These are phyloP conservation scores for Trematomus loennbergii DNA, from an alignment of 2,113 vertebrate species.

Conservation along the genomic window DNA sequence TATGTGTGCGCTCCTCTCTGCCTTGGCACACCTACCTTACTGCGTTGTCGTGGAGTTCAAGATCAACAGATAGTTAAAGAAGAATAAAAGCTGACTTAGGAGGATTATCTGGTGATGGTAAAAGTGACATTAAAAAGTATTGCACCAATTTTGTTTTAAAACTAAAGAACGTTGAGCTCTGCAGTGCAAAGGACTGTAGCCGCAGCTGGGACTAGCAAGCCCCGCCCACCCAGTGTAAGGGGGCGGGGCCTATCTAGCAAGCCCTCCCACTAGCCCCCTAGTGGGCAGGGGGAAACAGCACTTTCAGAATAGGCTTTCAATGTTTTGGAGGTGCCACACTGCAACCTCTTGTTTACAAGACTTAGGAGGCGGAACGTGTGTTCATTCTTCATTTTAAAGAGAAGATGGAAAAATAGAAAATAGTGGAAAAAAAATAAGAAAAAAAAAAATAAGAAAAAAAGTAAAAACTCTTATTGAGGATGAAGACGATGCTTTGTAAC, in stretches of 20 bases:
- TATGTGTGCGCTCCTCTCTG: constrained; percentile 92
- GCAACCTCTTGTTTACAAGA: constrained; percentile 99
- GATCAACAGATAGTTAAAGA: constrained; percentile 87
- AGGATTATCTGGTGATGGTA: constrained; percentile 88
- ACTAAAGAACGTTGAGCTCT: constrained; percentile 97
- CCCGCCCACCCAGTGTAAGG: constrained; percentile 78
- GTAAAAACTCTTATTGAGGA: constrained; percentile 80
- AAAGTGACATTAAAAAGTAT: constrained; percentile 89
- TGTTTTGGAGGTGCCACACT: constrained; percentile 92
- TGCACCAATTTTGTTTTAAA: constrained; percentile 98
- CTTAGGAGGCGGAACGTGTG: constrained; percentile 91
- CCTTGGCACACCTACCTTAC: constrained; percentile 97
- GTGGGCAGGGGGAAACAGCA: constrained; percentile 90
- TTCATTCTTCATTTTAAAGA: constrained; percentile 99
- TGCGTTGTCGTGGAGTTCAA: constrained; percentile 93
- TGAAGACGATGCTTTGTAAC: constrained; percentile 97
- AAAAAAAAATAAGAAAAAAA: constrained; percentile 56
- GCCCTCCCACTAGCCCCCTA: constrained; percentile 76
- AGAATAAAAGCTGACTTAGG: constrained; percentile 89
- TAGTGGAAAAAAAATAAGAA: constrained; percentile 76
- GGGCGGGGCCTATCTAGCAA: constrained; percentile 82
- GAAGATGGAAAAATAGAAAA: constrained; percentile 86
- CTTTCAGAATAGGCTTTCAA: constrained; percentile 98
- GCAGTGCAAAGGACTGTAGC: constrained; percentile 97
- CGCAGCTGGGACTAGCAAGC: constrained; percentile 98